These are phyloP conservation scores for Catocala sponsa DNA, from an alignment of 2,888 invertebrate genomes.

Conservation along the genomic window DNA sequence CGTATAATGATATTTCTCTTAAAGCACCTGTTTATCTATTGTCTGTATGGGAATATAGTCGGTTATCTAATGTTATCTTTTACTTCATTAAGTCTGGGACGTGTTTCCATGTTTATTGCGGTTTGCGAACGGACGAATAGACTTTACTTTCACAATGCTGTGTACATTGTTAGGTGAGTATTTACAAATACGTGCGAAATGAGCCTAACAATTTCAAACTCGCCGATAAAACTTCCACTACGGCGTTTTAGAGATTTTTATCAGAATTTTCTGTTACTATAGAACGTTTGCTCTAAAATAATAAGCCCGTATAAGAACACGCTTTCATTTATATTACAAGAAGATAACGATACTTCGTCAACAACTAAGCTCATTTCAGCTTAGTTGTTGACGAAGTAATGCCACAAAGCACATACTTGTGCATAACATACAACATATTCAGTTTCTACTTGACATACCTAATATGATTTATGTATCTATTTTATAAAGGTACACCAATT, in stretches of 20 bases:
- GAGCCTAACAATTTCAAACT: slow-evolving; percentile 47
- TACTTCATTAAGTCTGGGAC: slow-evolving; percentile 43
- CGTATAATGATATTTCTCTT: slow-evolving; percentile 61
- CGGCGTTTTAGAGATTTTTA: slow-evolving; percentile 25
- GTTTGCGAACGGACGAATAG: slow-evolving; percentile 48
- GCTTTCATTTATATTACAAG: too few relatives aligned
- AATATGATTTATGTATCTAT: too few relatives aligned
- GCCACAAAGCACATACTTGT: too few relatives aligned
- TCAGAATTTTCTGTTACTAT: background rate
- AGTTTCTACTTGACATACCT: too few relatives aligned
- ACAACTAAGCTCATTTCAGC: too few relatives aligned
- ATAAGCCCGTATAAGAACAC: too few relatives aligned
- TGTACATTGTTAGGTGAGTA: slow-evolving; percentile 47
- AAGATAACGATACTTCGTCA: too few relatives aligned
- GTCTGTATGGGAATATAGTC: slow-evolving; percentile 57
- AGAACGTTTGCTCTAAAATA: too few relatives aligned
- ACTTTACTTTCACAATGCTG: slow-evolving; percentile 53
- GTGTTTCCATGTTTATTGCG: slow-evolving; percentile 46
- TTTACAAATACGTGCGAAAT: slow-evolving; percentile 55
- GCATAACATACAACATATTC: too few relatives aligned
- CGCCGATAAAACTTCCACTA: slow-evolving; percentile 49
- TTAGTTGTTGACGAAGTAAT: too few relatives aligned
- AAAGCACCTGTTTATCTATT: slow-evolving; percentile 47
- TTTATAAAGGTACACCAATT: too few relatives aligned
- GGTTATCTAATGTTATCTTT: slow-evolving; percentile 45